phyloP scores from a whole-genome alignment of 2,113 vertebrate genomes.

The Phodopus roborovskii region DNA sequence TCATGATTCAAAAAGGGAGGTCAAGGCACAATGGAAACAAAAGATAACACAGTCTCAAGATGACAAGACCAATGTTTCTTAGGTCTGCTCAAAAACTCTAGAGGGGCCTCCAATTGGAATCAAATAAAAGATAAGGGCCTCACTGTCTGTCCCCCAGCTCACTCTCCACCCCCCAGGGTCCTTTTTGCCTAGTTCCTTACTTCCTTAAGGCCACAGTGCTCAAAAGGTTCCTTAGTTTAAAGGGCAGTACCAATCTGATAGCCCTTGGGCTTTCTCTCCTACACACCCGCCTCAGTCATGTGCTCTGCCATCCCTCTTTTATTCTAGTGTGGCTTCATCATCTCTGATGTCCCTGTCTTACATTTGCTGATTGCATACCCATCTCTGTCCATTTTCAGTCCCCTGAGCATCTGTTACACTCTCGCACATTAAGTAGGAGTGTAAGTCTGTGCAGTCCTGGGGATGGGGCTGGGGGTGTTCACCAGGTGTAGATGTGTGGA shows the following conservation, averaged over 20 bases:
- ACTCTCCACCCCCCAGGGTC: neutral
- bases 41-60: slow-evolving; percentile 15
- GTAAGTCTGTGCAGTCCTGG: too few species aligned
- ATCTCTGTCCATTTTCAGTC: neutral
- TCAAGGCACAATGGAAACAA: neutral
- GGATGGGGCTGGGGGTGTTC: too few species aligned
- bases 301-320: neutral
- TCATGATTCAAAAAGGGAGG: slow-evolving; percentile 31
- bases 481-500: neutral
- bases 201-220: neutral
- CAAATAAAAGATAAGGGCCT: neutral
- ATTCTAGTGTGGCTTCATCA: too few species aligned
- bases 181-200: neutral
- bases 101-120: neutral
- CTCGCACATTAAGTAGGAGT: neutral
- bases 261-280: neutral
- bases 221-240: neutral
- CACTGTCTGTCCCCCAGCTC: neutral
- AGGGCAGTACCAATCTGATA: neutral
- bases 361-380: neutral
- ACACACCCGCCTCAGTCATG: neutral
- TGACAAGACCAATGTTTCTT: neutral
- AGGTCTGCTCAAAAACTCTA: neutral
- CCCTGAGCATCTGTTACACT: neutral
- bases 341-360: neutral